A percentile compares a stretch with the other conserved stretches of the same genome.
Conservation (phyloP, 1,140 invertebrate genomes). For the Ceratina calcarata region DNA sequence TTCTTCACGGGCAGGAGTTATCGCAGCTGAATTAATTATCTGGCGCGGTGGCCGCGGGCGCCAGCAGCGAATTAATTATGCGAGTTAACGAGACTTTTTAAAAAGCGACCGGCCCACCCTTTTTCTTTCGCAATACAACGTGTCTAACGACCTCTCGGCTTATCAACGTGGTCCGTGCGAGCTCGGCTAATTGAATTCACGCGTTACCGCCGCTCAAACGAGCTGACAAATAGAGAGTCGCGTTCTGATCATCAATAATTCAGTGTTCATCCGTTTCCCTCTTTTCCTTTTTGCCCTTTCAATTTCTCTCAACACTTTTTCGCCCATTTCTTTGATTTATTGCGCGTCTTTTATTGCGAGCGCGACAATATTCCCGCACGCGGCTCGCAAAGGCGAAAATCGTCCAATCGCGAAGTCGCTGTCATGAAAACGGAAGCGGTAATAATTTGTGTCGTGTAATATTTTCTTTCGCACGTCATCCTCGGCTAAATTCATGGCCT, state of each 20-base stretch:
- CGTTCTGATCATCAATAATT: slow-evolving; percentile 1
- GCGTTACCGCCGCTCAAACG: slow-evolving; percentile 29
- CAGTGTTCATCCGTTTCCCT: too few relatives aligned
- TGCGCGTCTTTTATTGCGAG: background rate
- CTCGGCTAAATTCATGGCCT: background rate
- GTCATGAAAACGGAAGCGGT: background rate
- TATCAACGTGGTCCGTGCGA: slow-evolving; percentile 46
- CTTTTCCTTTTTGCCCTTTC: too few relatives aligned
- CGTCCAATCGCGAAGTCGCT: background rate
- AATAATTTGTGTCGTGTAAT: background rate
- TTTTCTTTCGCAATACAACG: slow-evolving; percentile 11
- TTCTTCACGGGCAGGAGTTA: slow-evolving; percentile 49
- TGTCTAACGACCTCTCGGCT: slow-evolving; percentile 58
- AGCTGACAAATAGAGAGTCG: slow-evolving; percentile 48
- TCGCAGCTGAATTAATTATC: slow-evolving; percentile 60
- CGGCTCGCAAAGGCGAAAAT: background rate
- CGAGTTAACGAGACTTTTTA: slow-evolving; percentile 60
- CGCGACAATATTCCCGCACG: background rate
- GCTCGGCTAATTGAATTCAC: slow-evolving; percentile 52
- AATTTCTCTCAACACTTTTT: background rate
- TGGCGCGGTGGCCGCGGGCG: slow-evolving; percentile 26
- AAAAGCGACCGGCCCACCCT: slow-evolving; percentile 17
- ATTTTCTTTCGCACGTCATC: slow-evolving; percentile 3
- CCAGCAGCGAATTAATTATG: slow-evolving; percentile 53
- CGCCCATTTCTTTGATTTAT: background rate